Evolutionary conservation across 2,888 invertebrate species (phyloP).

Genomic region (Mycalesis mineus): DNA sequence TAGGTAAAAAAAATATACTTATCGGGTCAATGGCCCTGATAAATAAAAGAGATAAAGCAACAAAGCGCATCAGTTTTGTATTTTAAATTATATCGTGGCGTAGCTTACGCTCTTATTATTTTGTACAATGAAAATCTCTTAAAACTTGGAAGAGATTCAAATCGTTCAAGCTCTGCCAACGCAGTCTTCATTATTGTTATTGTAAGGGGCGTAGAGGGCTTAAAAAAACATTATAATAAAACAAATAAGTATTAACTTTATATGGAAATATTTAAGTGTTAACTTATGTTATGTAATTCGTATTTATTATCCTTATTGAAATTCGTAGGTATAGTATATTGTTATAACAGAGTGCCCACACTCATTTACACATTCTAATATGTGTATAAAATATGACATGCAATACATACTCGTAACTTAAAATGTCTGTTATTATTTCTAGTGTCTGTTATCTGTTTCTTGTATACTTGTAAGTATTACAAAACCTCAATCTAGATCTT

Average conservation of each 20-base stretch:
- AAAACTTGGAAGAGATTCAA: conserved; percentile 66
- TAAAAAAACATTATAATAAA: conserved; percentile 32
- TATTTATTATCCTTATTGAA: background rate
- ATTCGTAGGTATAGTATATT: too few relatives aligned
- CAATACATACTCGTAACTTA: too few relatives aligned
- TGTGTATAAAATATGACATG: too few relatives aligned
- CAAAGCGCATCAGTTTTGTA: background rate
- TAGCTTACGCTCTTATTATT: conserved; percentile 42
- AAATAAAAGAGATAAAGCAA: conserved; percentile 36
- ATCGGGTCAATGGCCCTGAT: conserved; percentile 63
- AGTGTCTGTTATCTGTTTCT: too few relatives aligned
- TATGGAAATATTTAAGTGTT: too few relatives aligned
- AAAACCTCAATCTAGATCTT: too few relatives aligned
- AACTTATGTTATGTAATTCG: too few relatives aligned
- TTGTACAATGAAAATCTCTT: conserved; percentile 60
- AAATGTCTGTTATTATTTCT: too few relatives aligned
- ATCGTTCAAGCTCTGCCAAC: conserved; percentile 44
- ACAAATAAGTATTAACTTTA: conserved; percentile 1
- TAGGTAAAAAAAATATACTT: too few relatives aligned
- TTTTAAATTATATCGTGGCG: background rate
- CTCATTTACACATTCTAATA: background rate
- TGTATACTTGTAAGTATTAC: too few relatives aligned
- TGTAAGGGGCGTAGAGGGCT: conserved; percentile 15
- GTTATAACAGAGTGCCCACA: too few relatives aligned
- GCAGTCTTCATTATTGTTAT: conserved; percentile 55